Conservation (phyloP, 2,888 invertebrate genomes). For the Trichogramma dendrolimi region DNA sequence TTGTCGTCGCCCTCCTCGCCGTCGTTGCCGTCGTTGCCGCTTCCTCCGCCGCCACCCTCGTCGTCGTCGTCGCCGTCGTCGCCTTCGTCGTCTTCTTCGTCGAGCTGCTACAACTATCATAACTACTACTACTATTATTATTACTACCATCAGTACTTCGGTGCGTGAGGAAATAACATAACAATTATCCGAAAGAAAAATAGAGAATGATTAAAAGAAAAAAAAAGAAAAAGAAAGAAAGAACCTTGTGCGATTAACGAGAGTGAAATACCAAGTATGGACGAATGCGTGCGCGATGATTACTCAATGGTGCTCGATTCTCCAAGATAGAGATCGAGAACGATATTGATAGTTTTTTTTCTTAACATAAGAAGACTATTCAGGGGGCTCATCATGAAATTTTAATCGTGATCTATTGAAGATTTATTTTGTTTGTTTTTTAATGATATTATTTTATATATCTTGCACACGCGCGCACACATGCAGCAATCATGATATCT, state of each 20-base stretch:
- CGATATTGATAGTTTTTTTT: too few relatives aligned
- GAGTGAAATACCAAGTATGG: too few relatives aligned
- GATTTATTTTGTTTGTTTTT: too few relatives aligned
- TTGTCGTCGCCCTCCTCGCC: neutral
- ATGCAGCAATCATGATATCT: too few relatives aligned
- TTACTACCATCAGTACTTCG: neutral
- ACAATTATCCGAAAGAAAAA: neutral
- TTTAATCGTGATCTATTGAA: too few relatives aligned
- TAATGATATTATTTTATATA: too few relatives aligned
- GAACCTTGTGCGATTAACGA: neutral
- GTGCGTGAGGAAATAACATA: conserved; percentile 12
- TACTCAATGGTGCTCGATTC: too few relatives aligned
- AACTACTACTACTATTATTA: neutral
- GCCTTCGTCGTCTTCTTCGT: conserved; percentile 13
- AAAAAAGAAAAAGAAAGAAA: neutral
- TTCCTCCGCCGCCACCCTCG: conserved; percentile 1
- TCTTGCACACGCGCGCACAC: too few relatives aligned
- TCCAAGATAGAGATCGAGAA: too few relatives aligned
- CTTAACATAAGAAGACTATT: too few relatives aligned
- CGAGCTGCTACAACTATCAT: conserved; percentile 3
- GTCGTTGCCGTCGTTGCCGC: neutral
- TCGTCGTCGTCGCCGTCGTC: conserved; percentile 14
- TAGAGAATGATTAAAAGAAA: neutral
- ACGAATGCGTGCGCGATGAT: too few relatives aligned
- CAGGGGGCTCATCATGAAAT: too few relatives aligned